A percentile compares a stretch with the other conserved stretches of the same genome.
These are phyloP conservation scores for Nephrotoma flavescens DNA, from an alignment of 2,888 invertebrate species.

Conservation along the genomic window DNA sequence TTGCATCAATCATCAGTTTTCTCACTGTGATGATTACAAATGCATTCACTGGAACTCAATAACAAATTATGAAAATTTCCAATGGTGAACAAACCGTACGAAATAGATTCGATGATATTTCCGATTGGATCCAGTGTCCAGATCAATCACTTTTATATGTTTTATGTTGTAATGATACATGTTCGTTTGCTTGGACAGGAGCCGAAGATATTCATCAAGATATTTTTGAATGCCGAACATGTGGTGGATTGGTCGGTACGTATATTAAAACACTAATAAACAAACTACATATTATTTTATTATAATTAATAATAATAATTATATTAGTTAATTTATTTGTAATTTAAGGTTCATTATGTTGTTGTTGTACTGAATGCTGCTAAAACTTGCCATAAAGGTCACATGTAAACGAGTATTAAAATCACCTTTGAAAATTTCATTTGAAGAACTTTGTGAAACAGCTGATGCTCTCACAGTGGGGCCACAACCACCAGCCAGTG, in stretches of 20 bases:
- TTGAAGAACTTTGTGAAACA: slow-evolving; percentile 92
- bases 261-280: not conserved
- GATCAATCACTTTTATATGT: slow-evolving; percentile 95
- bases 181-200: slow-evolving; percentile 99
- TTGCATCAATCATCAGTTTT: too few species aligned
- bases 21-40: slow-evolving; percentile 38
- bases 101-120: slow-evolving; percentile 62
- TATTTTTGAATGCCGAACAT: slow-evolving; percentile 97
- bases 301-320: not conserved
- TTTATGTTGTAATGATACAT: slow-evolving; percentile 96
- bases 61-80: slow-evolving; percentile 48
- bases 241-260: slow-evolving; percentile 47
- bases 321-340: not conserved
- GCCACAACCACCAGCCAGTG: slow-evolving; percentile 60
- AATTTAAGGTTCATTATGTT: slow-evolving; percentile 65
- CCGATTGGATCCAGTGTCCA: slow-evolving; percentile 66
- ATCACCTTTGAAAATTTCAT: slow-evolving; percentile 73
- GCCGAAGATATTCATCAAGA: slow-evolving; percentile 97
- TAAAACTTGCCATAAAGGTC: slow-evolving; percentile 88
- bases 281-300: not conserved
- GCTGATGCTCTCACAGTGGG: slow-evolving; percentile 92
- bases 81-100: slow-evolving; percentile 49
- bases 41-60: slow-evolving; percentile 26
- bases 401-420: slow-evolving; percentile 87
- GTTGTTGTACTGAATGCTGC: slow-evolving; percentile 95